Evolutionary conservation across 1,140 invertebrate species (phyloP).

Genomic region (Meloidogyne exigua): DNA sequence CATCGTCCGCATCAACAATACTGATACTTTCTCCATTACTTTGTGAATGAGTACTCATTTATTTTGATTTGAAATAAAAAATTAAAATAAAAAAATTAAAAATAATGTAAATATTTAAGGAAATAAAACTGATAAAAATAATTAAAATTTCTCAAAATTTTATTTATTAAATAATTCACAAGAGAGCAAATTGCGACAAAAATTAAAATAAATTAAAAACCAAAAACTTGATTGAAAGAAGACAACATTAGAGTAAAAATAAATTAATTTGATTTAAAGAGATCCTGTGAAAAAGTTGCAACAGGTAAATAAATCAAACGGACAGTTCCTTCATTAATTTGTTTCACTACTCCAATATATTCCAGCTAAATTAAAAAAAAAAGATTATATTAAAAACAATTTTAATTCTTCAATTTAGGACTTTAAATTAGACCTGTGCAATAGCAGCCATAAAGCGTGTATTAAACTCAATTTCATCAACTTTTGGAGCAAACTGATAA

Average conservation of each 20-base stretch:
- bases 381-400: not conserved
- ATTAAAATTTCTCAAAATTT: not conserved
- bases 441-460: slow-evolving; percentile 18
- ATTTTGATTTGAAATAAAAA: not conserved
- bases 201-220: not conserved
- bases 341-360: slow-evolving; percentile 30
- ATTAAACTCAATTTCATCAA: slow-evolving; percentile 11
- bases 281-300: not conserved
- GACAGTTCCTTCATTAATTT: slow-evolving; percentile 9
- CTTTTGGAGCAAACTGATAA: slow-evolving; percentile 1
- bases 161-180: not conserved
- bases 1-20: not conserved
- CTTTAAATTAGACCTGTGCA: slow-evolving; percentile 4
- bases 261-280: not conserved
- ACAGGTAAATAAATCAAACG: slow-evolving; percentile 30
- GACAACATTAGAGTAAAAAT: not conserved
- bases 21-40: slow-evolving; percentile 14
- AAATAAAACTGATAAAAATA: not conserved
- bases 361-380: slow-evolving; percentile 21
- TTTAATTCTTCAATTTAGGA: too few relatives aligned
- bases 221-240: not conserved
- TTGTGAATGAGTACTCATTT: slow-evolving; percentile 6
- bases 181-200: not conserved
- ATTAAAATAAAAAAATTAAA: not conserved
- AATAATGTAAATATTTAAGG: not conserved